A percentile compares a stretch with the other conserved stretches of the same genome.
phyloP scores from a whole-genome alignment of 2,888 invertebrate species.

The Ochlodes sylvanus region DNA sequence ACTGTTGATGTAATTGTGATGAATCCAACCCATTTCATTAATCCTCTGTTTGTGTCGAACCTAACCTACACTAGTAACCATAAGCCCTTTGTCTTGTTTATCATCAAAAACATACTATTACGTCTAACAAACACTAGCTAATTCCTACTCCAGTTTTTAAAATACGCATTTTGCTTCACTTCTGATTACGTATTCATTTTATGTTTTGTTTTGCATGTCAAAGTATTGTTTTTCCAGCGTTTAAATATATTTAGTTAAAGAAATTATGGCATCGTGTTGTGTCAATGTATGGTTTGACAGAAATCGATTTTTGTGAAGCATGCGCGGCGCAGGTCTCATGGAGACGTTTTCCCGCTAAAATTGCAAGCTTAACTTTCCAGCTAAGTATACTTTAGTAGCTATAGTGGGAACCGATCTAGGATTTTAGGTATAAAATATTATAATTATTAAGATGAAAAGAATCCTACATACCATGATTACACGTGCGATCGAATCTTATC shows the following conservation, averaged over 20 bases:
- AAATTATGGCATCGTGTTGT: conserved; percentile 13
- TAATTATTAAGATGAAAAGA: too few relatives aligned
- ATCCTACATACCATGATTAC: too few relatives aligned
- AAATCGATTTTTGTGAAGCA: conserved; percentile 31
- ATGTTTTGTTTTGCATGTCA: too few relatives aligned
- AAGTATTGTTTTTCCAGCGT: background rate
- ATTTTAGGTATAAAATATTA: too few relatives aligned
- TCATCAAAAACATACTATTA: background rate
- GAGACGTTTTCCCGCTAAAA: conserved; percentile 34
- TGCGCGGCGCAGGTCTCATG: conserved; percentile 20
- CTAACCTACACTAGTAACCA: background rate
- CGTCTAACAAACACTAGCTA: background rate
- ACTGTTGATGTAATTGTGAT: too few relatives aligned
- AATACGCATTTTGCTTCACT: too few relatives aligned
- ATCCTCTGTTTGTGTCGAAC: background rate
- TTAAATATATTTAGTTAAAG: background rate
- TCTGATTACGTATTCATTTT: too few relatives aligned
- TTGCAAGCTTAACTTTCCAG: background rate
- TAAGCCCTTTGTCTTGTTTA: conserved; percentile 13
- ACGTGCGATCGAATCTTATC: too few relatives aligned
- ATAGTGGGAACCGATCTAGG: background rate
- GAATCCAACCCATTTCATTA: too few relatives aligned
- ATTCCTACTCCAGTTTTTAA: too few relatives aligned
- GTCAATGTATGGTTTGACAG: conserved; percentile 46
- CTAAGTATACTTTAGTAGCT: background rate